These are phyloP conservation scores for Furnarius figulus DNA, from an alignment of 2,113 vertebrate genomes.

Conservation along the genomic window DNA sequence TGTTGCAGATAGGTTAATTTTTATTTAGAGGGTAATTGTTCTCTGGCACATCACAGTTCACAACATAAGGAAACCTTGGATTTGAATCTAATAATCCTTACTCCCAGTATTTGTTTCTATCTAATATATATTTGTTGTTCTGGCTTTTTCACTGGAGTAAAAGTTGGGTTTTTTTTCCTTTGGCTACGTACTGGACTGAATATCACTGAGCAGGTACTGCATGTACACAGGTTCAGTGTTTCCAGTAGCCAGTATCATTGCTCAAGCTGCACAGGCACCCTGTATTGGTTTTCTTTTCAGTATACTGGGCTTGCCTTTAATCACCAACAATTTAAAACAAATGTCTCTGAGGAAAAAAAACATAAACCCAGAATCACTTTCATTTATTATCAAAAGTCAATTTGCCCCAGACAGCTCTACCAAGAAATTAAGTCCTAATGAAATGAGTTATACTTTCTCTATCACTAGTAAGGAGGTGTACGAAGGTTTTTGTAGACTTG, in stretches of 20 bases:
- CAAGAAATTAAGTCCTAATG: not conserved
- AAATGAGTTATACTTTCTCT: not conserved
- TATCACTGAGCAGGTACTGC: not conserved
- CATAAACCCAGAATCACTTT: not conserved
- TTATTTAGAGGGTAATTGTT: constrained; percentile 3
- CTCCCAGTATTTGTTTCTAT: not conserved
- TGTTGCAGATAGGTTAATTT: constrained; percentile 18
- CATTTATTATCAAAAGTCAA: not conserved
- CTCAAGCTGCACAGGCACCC: not conserved
- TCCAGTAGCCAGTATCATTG: not conserved
- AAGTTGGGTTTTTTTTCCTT: not conserved
- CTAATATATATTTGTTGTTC: not conserved
- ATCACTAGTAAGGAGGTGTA: not conserved
- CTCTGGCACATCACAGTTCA: not conserved
- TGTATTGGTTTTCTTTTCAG: not conserved
- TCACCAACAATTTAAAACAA: not conserved
- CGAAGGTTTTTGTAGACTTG: not conserved
- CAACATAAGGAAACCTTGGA: not conserved
- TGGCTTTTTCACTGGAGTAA: not conserved
- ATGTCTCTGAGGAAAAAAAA: not conserved
- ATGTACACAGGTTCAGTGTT: not conserved
- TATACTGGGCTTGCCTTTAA: not conserved
- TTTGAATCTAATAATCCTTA: not conserved
- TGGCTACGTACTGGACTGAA: not conserved
- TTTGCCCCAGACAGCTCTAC: not conserved